Evolutionary conservation across 2,113 vertebrate species (phyloP).

Genomic region (Spea bombifrons): DNA sequence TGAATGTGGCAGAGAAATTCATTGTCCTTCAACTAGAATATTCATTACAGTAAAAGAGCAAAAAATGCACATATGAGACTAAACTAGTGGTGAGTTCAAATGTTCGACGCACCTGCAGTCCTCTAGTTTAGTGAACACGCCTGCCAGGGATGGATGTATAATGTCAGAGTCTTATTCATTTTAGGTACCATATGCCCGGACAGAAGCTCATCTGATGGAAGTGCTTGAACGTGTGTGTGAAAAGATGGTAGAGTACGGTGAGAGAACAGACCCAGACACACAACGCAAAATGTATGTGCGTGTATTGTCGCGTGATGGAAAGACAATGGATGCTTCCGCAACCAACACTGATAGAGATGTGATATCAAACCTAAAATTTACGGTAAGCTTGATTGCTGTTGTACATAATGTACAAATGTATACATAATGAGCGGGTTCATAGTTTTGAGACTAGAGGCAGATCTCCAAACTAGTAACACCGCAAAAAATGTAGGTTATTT

Average conservation of each 20-base stretch:
- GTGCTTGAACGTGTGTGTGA: conserved; percentile 90
- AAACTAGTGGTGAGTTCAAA: no score
- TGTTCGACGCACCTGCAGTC: no score
- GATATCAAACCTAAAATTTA: conserved; percentile 81
- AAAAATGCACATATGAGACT: no score
- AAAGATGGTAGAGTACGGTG: conserved; percentile 89
- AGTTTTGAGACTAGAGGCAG: no score
- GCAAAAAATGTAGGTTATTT: no score
- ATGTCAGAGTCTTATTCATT: background rate
- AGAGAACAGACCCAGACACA: conserved; percentile 69
- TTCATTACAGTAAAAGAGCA: no score
- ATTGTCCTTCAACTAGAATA: no score
- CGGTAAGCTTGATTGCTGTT: conserved; percentile 64
- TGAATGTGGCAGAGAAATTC: no score
- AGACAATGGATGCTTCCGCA: conserved; percentile 76
- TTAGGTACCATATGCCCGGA: conserved; percentile 86
- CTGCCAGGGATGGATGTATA: no score
- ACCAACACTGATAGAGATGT: conserved; percentile 80
- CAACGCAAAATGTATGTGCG: conserved; percentile 80
- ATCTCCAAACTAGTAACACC: no score
- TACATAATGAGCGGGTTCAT: background rate
- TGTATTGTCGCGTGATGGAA: conserved; percentile 74
- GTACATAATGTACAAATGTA: background rate
- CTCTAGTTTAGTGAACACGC: background rate
- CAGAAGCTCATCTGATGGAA: conserved; percentile 88